Evolutionary conservation across 2,888 invertebrate genomes (phyloP), one percentile per base, ranked within the genome.

Genomic region (Acleris holmiana): DNA sequence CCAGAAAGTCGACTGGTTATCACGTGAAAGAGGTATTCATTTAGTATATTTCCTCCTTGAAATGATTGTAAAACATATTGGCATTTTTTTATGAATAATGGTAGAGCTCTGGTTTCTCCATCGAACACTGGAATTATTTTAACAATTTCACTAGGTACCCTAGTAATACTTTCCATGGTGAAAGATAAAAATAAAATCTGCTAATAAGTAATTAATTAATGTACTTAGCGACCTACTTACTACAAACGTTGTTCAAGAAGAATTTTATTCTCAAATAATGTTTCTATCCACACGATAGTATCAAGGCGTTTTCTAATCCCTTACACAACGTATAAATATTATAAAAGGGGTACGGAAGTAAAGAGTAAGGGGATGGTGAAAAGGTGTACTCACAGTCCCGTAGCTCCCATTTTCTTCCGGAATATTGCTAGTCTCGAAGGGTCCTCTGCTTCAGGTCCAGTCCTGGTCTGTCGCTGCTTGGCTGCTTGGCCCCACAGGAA

Each of bases 11-110:
- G 55, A 64, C 69, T 71, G 4, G 68, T 68, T 8, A 71, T 57
- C 5, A 66, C 56, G 6, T 71, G 64, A 13, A 67, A 69, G 10
- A 71, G n/a, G 44, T 69, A 71, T 58, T 66, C 29, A 4, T 66
- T 68, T 49, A 68, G 67, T 4, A n/a, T 10, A 1, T 62, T 18
- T 13, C 25, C 40, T 1, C 65, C 62, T 15, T 41, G 21, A 18
- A 57, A 67, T 7, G 21, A 47, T 15, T 40, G 18, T 0, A 68
- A 19, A 17, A 67, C 46, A 21, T 66, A 68, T 51, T 67, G 59
- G 44, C 66, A 66, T 59, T 67, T 67, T 44, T 55, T 55, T 17
- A 61, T 59, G 58, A 66, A 68, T 17, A 66, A 17, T 2, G 57
- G 50, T 47, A 65, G 46, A 4, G 49, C n/a, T 7, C 53, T 53